Base-by-base conservation (phyloP, 2,888 invertebrate genomes). In the Xylota segnis region DNA sequence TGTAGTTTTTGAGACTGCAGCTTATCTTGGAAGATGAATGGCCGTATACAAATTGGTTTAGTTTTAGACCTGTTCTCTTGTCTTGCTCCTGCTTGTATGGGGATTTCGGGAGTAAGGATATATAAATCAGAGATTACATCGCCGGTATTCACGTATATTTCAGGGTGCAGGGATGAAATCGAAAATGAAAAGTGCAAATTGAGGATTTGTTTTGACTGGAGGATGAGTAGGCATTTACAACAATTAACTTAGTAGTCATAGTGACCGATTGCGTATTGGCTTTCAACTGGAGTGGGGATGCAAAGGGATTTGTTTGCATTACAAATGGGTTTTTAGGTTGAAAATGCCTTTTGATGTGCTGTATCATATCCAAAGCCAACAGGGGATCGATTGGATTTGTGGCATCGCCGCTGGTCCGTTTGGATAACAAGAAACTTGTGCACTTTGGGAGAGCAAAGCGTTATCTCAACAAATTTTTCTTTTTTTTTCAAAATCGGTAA, bases 21-120 rank as follows among this genome's bases (percentile, higher is more conserved):
- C 76, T 77, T 77, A 77, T 77, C 76, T 77, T 47, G 32, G 40
- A 68, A 68, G 76, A 77, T 77, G 59, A 77, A 77, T 77, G 59
- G 59, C 77, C 58, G 40, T 68, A 52, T 61, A 77, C 77, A 61
- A 77, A 68, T 77, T 77, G 77, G 68, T 77, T 59, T 77, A 77
- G 68, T 77, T 52, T 43, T 66, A 56, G 68, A 68, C 47, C 50
- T 37, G 76, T 59, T 47, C 47, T 16, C n/a, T 10, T 56, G 58
- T 59, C 66, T 40, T 14, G 43, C 16, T 10, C 29, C 14, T 50
- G 12, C 18, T 32, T 16, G 10, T 45, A 27, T 14, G 29, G 9
- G 9, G 27, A 54, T 47, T 4, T 10, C 10, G 10, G 12, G 29
- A 34, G 14, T 45, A n/a, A 9, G 34, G 37, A 47, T 40, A 47